phyloP scores from a whole-genome alignment of 37 sponge, comb jelly and placozoan genomes.

The Corticium candelabrum region DNA sequence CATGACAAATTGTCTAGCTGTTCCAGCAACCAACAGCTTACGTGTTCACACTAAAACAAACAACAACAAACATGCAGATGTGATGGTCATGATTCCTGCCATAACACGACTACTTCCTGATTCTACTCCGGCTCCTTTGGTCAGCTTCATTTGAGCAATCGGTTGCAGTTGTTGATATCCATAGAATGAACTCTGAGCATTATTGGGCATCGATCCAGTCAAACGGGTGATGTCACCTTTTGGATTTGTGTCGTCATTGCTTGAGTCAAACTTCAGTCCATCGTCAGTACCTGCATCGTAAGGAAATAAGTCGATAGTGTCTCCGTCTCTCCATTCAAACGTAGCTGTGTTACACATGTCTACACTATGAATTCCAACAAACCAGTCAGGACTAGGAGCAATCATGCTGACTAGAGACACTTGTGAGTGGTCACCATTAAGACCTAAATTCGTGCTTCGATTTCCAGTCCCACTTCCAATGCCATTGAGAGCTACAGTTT shows the following conservation, averaged over 20 bases:
- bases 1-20: too few relatives aligned
- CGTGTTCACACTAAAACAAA: too few relatives aligned
- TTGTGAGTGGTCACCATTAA: neutral
- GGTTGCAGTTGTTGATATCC: too few relatives aligned
- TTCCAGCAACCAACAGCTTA: too few relatives aligned
- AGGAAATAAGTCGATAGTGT: neutral
- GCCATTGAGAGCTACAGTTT: neutral
- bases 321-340: neutral
- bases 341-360: neutral
- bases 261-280: neutral
- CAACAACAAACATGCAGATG: too few relatives aligned
- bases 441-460: neutral
- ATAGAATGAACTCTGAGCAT: neutral
- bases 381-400: constrained; percentile 12
- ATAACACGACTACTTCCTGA: too few relatives aligned
- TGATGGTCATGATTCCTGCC: too few relatives aligned
- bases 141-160: too few relatives aligned
- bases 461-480: neutral
- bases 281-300: constrained; percentile 8
- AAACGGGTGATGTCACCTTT: neutral
- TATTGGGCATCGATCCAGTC: neutral
- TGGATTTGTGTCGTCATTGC: neutral
- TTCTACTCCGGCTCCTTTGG: too few relatives aligned
- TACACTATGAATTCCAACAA: neutral
- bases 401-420: constrained; percentile 8